These are phyloP conservation scores for Amblyopsis hoosieri DNA, from an alignment of 2,797 vertebrate genomes.

Conservation along the genomic window DNA sequence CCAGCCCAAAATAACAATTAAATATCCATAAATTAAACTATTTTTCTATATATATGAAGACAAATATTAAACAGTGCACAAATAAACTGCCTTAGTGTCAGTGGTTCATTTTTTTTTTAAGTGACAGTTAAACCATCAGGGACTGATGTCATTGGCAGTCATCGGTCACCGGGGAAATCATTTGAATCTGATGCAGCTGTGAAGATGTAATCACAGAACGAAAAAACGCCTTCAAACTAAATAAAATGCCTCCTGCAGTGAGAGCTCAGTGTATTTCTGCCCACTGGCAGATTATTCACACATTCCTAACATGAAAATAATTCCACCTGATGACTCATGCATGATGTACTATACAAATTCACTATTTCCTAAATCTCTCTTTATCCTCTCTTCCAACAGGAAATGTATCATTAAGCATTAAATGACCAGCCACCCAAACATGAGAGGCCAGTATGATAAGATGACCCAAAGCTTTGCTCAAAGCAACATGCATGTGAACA, in stretches of 20 bases:
- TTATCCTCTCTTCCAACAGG: constrained; percentile 49
- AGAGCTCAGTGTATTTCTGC: constrained; percentile 11
- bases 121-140: constrained; percentile 24
- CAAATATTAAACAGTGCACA: constrained; percentile 34
- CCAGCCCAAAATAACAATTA: constrained; percentile 55
- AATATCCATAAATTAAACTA: constrained; percentile 47
- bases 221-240: constrained; percentile 16
- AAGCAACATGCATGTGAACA: background rate
- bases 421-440: constrained; percentile 22
- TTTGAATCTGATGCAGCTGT: constrained; percentile 25
- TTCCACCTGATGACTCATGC: constrained; percentile 41
- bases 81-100: constrained; percentile 11
- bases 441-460: constrained; percentile 35
- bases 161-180: constrained; percentile 23
- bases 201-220: constrained; percentile 20
- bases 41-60: constrained; percentile 38
- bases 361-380: constrained; percentile 45
- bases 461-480: constrained; percentile 38
- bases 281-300: constrained; percentile 18
- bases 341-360: constrained; percentile 28
- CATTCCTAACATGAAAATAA: constrained; percentile 16
- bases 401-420: constrained; percentile 31
- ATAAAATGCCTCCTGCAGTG: constrained; percentile 12
- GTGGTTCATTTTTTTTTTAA: constrained; percentile 16
- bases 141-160: constrained; percentile 24